These are phyloP conservation scores for Bradynema listronoti DNA, from an alignment of 1,140 invertebrate species.

Conservation along the genomic window DNA sequence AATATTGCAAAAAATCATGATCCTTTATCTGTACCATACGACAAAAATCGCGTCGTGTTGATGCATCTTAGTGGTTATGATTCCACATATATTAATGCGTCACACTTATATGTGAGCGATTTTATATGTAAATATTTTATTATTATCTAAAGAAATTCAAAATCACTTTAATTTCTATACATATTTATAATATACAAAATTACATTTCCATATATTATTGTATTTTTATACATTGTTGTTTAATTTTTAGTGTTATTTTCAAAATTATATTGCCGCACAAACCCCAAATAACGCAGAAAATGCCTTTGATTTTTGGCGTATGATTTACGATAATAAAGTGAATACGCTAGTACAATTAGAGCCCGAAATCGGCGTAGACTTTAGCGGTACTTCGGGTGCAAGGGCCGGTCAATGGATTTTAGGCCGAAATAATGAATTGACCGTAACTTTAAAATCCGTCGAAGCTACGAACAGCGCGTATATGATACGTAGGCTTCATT, in stretches of 20 bases:
- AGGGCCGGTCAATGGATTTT: constrained; percentile 44
- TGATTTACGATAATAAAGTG: constrained; percentile 80
- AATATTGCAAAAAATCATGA: too few relatives aligned
- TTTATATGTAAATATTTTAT: neutral
- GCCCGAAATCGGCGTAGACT: too few relatives aligned
- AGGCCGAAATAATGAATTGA: constrained; percentile 44
- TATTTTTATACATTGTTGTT: too few relatives aligned
- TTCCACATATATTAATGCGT: constrained; percentile 53
- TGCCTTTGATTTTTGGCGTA: constrained; percentile 86
- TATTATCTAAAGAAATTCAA: constrained; percentile 7
- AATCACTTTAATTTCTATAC: neutral
- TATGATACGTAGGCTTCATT: constrained; percentile 35
- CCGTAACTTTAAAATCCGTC: constrained; percentile 21
- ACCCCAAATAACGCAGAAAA: constrained; percentile 72
- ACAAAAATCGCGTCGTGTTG: constrained; percentile 9
- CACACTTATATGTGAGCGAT: constrained; percentile 32
- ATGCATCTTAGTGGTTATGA: constrained; percentile 29
- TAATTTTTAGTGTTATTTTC: constrained; percentile 51
- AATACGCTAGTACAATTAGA: constrained; percentile 91
- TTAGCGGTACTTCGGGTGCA: constrained; percentile 69
- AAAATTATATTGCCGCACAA: constrained; percentile 62
- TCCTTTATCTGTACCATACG: neutral
- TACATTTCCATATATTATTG: too few relatives aligned
- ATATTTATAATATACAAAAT: neutral
- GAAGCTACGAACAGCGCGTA: constrained; percentile 30